Conservation (phyloP, 2,888 invertebrate species). For the Clepsis dumicolana region DNA sequence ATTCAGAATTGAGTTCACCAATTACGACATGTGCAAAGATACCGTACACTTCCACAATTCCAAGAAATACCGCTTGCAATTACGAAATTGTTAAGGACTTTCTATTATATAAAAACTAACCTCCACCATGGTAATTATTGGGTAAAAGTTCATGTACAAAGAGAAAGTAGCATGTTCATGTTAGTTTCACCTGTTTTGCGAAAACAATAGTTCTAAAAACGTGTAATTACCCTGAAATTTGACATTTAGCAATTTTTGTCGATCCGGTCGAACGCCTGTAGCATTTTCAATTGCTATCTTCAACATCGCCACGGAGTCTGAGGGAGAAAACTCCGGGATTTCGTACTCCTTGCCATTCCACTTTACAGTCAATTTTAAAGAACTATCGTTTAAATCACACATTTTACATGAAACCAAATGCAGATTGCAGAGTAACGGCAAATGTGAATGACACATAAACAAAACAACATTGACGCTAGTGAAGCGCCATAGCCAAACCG, state of each 20-base stretch:
- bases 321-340: conserved; percentile 90
- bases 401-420: conserved; percentile 63
- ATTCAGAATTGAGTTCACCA: not conserved
- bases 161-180: conserved; percentile 2
- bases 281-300: conserved; percentile 94
- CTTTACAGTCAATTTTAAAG: conserved; percentile 90
- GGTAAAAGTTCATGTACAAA: not conserved
- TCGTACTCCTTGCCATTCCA: conserved; percentile 97
- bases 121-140: conserved; percentile 6
- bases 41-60: conserved; percentile 12
- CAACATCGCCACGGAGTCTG: conserved; percentile 93
- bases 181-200: not conserved
- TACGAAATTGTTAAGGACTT: conserved; percentile 16
- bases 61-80: conserved; percentile 5
- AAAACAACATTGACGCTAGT: conserved; percentile 57
- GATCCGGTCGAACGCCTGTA: conserved; percentile 96
- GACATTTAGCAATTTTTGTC: conserved; percentile 97
- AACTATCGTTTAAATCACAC: conserved; percentile 80
- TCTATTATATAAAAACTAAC: conserved; percentile 38
- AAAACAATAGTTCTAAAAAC: conserved; percentile 31
- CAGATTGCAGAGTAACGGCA: conserved; percentile 54
- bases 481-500: conserved; percentile 30
- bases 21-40: conserved; percentile 9
- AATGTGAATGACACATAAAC: conserved; percentile 79
- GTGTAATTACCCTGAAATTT: conserved; percentile 93